Evolutionary conservation across 2,113 vertebrate genomes (phyloP).

Genomic region (Channa argus): DNA sequence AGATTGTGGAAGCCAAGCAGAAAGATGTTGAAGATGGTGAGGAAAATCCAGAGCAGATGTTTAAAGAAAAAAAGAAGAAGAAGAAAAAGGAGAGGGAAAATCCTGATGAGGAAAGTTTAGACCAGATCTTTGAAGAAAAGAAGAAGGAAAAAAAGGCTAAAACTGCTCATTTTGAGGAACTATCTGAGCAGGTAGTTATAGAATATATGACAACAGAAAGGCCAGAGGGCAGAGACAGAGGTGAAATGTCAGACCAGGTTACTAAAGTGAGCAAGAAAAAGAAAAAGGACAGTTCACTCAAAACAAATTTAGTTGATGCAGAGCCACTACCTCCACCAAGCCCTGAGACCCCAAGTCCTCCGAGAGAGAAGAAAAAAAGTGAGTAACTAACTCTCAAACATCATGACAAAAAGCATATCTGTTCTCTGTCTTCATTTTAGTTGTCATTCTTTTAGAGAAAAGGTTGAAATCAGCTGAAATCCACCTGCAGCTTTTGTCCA

Average conservation of each 20-base stretch:
- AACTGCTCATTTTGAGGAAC: neutral
- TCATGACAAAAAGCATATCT: neutral
- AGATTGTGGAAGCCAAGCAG: constrained; percentile 7
- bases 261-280: constrained; percentile 41
- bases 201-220: neutral
- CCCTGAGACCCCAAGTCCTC: constrained; percentile 13
- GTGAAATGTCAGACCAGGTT: neutral
- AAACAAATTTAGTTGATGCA: neutral
- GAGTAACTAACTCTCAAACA: constrained; percentile 1
- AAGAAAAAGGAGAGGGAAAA: constrained; percentile 10
- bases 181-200: neutral
- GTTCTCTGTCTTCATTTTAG: neutral
- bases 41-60: neutral
- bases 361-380: constrained; percentile 72
- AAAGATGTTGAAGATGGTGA: neutral
- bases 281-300: constrained; percentile 9
- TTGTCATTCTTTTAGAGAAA: constrained; percentile 58
- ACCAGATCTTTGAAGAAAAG: constrained; percentile 12
- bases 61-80: constrained; percentile 12
- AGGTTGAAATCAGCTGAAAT: constrained; percentile 48
- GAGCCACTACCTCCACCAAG: neutral
- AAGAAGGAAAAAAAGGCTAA: constrained; percentile 39
- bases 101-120: neutral
- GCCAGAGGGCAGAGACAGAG: neutral
- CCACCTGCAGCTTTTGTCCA: neutral